Base-by-base conservation (phyloP, 2,113 vertebrate genomes). In the Peromyscus polionotus region DNA sequence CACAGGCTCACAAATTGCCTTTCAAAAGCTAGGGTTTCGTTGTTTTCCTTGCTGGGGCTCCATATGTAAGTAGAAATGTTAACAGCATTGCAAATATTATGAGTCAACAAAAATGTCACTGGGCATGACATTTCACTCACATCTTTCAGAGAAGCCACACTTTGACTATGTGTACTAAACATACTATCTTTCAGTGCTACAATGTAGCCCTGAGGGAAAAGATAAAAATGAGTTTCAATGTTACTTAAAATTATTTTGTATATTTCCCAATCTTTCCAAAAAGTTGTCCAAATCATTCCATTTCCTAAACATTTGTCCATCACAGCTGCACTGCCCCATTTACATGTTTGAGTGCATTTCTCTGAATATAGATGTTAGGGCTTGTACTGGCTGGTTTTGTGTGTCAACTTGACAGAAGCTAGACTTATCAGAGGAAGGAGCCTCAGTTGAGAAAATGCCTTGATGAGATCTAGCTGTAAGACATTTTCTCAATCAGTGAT, bases 11-110 rank as follows among this genome's bases (percentile, higher is more conserved):
- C 17, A 57, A 81, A 81, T 63, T 22, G 26, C 90, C 51, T 83
- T 81, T 92, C 36, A 81, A 81, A 79, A 81, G 48, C 36, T 81
- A 67, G 33, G 22, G 17, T 54, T 92, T 68, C 6, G 19, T 70
- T 91, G 48, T 83, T 81, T 81, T 80, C 36, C 45, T 92, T 92
- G 68, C 77, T 83, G 36, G 36, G 45, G 5, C 14, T 70, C 5
- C 28, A 42, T 92, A 54, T 92, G 51, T 83, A 59, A 51, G 79
- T 54, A 84, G 67, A 72, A 81, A 57, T 73, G 79, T 61, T 92
- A 72, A 92, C 48, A 83, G 77, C 79, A 92, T 45, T 70, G 77
- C 77, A 92, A 92, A 92, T 92, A 81, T 92, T 81, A 22, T 59
- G 26, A 83, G 77, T 92, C 90, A 92, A 92, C 75, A 92, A 31